Evolutionary conservation across 2,888 invertebrate genomes (phyloP).

Genomic region (Argynnis bischoffii): DNA sequence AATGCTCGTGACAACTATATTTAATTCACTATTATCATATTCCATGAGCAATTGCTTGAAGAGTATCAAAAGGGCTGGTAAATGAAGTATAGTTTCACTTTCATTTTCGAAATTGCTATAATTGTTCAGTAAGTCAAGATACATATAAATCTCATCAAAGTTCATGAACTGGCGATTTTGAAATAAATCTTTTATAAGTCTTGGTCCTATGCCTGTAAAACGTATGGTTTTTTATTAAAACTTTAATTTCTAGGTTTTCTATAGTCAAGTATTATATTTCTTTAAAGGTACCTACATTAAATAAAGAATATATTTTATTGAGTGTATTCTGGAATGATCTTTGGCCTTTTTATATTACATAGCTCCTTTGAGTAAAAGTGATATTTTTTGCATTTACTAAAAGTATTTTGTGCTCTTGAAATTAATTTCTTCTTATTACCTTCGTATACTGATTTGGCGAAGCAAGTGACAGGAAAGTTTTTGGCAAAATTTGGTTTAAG

Average conservation of each 20-base stretch:
- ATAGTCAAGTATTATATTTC: background rate
- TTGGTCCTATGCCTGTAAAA: conserved; percentile 57
- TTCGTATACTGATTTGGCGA: conserved; percentile 57
- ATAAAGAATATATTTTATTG: conserved; percentile 25
- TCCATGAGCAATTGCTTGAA: conserved; percentile 61
- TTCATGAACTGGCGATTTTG: conserved; percentile 63
- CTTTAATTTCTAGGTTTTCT: too few relatives aligned
- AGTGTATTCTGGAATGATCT: conserved; percentile 52
- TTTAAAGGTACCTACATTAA: conserved; percentile 7
- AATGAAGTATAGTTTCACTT: conserved; percentile 50
- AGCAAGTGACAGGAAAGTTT: conserved; percentile 51
- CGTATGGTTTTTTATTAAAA: background rate
- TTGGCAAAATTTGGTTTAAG: conserved; percentile 54
- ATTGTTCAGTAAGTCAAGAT: conserved; percentile 61
- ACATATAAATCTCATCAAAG: conserved; percentile 58
- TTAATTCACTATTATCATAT: conserved; percentile 67
- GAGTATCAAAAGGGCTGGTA: conserved; percentile 55
- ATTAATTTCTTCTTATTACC: conserved; percentile 52
- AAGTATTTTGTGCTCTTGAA: conserved; percentile 44
- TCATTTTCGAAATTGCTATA: conserved; percentile 52
- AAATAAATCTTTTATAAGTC: conserved; percentile 54
- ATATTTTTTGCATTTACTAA: conserved; percentile 35
- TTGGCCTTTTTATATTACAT: conserved; percentile 44
- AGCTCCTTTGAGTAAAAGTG: conserved; percentile 35
- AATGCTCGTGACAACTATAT: conserved; percentile 62